Base-by-base conservation (phyloP, 2,113 vertebrate species). In the Paradoxurus hermaphroditus region DNA sequence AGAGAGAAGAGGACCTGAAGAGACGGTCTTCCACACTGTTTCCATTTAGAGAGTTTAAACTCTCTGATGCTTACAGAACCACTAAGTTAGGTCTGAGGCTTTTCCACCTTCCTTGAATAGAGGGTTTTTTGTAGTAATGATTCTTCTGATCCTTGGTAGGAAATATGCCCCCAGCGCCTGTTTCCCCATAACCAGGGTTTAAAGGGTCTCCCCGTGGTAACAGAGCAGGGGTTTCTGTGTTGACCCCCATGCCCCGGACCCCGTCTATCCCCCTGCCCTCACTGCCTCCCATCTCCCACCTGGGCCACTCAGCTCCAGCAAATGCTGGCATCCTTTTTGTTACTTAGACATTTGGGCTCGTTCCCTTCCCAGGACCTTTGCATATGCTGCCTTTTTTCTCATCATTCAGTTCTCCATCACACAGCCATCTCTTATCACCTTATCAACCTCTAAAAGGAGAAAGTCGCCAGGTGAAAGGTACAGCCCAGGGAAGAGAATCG, bases 111-210 rank as follows among this genome's bases (percentile, higher is more conserved):
- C 51, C 68, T 87, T 39, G 86, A 56, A 65, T 23, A 44, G 1
- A 83, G 73, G 49, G 9, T 2, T 83, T 44, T 10, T 41, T 56
- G 27, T 65, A n/a, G 75, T 53, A 62, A 21, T 8, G 46, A 65
- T 31, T 36, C 36, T 63, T 86, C 67, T 90, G 25, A 70, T 62
- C 23, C 19, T 93, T 46, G 5, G 3, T 36, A 68, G 16, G 9
- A 41, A 7, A 15, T 31, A 7, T 9, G 3, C 15, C 27, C 62
- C 41, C 23, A 15, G 0, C 29, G 5, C 31, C 16, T 0, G 41
- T 34, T 14, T 68, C 46, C 19, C 23, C 34, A 15, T 10, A 59
- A 16, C 46, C 1, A 1, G 27, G 68, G 51, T 41, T 6, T 68
- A 16, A 16, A 19, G 27, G 14, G 14, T n/a, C 51, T 44, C 44